Percentiles rank a stretch among this genome's conserved stretches.
Evolutionary conservation across 2,797 vertebrate species (phyloP).

Genomic region (Alcedo quadribrachys): DNA sequence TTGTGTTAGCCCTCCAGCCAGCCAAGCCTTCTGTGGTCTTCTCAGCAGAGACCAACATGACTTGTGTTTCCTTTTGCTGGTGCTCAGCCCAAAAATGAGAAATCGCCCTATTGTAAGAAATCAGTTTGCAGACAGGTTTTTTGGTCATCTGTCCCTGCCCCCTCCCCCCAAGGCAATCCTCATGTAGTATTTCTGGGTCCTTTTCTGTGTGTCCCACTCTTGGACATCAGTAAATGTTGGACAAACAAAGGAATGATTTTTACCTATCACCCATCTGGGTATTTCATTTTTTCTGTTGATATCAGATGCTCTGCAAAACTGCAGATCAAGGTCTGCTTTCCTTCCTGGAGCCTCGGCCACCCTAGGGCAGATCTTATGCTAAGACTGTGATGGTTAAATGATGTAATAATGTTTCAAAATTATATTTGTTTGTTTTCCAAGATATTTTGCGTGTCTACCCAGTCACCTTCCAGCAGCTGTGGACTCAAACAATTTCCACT

Average conservation of each 20-base stretch:
- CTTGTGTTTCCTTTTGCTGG: background rate
- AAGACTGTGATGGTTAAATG: constrained; percentile 14
- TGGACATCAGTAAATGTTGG: background rate
- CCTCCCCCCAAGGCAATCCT: background rate
- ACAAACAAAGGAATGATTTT: background rate
- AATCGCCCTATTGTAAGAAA: background rate
- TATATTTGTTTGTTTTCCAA: background rate
- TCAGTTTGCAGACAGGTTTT: background rate
- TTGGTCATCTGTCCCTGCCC: too few species aligned
- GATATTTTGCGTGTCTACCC: background rate
- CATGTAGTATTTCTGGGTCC: background rate
- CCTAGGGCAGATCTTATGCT: background rate
- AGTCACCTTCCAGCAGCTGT: constrained; percentile 26
- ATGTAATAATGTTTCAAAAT: constrained; percentile 12
- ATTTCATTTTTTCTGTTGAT: background rate
- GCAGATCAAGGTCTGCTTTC: constrained; percentile 26
- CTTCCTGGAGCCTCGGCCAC: background rate
- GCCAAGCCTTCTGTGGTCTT: background rate
- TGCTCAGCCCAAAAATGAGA: background rate
- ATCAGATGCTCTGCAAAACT: constrained; percentile 22
- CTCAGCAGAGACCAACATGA: background rate
- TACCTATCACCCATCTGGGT: background rate
- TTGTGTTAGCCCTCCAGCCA: background rate
- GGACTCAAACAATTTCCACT: background rate
- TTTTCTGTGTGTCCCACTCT: background rate